phyloP scores from a whole-genome alignment of 2,888 invertebrate species.

The Ischnus inquisitorius region DNA sequence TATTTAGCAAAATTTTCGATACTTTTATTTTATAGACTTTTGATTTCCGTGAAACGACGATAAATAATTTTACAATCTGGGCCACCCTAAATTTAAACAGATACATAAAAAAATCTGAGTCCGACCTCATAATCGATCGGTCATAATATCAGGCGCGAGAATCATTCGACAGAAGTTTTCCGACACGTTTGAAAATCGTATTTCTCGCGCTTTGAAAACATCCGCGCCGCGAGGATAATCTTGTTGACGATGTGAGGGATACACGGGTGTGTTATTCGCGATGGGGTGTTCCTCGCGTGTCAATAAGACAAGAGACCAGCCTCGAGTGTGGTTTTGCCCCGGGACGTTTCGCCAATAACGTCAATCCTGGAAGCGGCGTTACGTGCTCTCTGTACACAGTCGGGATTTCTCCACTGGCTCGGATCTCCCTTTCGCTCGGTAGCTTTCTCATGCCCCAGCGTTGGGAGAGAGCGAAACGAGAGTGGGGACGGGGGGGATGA shows the following conservation, averaged over 20 bases:
- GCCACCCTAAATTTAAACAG: no score
- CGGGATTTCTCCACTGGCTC: slow-evolving; percentile 5
- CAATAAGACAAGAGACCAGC: slow-evolving; percentile 42
- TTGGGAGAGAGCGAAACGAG: slow-evolving; percentile 32
- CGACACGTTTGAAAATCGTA: not conserved
- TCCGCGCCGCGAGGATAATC: not conserved
- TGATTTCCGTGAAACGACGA: no score
- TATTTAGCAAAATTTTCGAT: no score
- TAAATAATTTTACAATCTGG: no score
- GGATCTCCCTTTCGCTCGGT: slow-evolving; percentile 20
- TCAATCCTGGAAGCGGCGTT: slow-evolving; percentile 46
- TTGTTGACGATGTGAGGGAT: not conserved
- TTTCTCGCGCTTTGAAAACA: not conserved
- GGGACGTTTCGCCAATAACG: slow-evolving; percentile 60
- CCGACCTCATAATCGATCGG: no score
- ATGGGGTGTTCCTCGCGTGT: slow-evolving; percentile 31
- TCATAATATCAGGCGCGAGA: no score
- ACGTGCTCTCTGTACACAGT: slow-evolving; percentile 31
- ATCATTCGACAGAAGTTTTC: no score
- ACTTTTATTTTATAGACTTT: no score
- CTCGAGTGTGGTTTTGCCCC: slow-evolving; percentile 11
- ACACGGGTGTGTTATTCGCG: not conserved
- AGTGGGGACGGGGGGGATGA: slow-evolving; percentile 43
- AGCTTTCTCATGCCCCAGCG: slow-evolving; percentile 11
- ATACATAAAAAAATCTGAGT: no score